Conservation (phyloP, 2,797 vertebrate species). For the Eleutherodactylus coqui region DNA sequence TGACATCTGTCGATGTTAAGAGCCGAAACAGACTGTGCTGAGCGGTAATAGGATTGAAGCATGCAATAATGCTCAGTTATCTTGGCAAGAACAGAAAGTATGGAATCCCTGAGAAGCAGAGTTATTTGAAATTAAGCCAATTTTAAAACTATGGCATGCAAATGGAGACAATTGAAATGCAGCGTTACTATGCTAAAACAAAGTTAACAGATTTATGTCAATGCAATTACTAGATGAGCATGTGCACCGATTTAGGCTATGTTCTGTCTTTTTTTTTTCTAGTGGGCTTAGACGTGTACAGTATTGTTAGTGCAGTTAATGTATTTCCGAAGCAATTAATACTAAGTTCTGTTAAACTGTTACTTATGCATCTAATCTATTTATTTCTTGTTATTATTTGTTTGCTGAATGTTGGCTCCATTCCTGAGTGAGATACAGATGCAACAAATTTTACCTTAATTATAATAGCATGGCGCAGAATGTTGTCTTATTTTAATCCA, state of each 20-base stretch:
- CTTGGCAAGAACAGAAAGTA: constrained; percentile 56
- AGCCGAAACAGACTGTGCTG: constrained; percentile 53
- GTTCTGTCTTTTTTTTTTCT: neutral
- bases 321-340: too few species aligned
- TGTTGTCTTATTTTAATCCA: too few species aligned
- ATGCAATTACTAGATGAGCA: neutral
- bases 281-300: too few species aligned
- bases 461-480: too few species aligned
- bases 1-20: constrained; percentile 61
- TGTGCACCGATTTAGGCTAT: neutral
- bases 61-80: constrained; percentile 46
- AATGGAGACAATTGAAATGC: constrained; percentile 25
- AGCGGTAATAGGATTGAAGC: constrained; percentile 54
- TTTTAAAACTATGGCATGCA: constrained; percentile 39
- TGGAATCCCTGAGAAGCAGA: constrained; percentile 34
- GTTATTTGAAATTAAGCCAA: constrained; percentile 44
- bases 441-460: too few species aligned
- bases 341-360: too few species aligned
- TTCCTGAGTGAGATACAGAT: too few species aligned
- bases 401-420: too few species aligned
- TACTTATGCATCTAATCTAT: too few species aligned
- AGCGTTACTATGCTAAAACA: constrained; percentile 8
- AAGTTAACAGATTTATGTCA: constrained; percentile 20
- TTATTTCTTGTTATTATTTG: too few species aligned
- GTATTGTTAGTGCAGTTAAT: neutral